Conservation (phyloP, 2,113 vertebrate genomes). For the Amia ocellicauda region DNA sequence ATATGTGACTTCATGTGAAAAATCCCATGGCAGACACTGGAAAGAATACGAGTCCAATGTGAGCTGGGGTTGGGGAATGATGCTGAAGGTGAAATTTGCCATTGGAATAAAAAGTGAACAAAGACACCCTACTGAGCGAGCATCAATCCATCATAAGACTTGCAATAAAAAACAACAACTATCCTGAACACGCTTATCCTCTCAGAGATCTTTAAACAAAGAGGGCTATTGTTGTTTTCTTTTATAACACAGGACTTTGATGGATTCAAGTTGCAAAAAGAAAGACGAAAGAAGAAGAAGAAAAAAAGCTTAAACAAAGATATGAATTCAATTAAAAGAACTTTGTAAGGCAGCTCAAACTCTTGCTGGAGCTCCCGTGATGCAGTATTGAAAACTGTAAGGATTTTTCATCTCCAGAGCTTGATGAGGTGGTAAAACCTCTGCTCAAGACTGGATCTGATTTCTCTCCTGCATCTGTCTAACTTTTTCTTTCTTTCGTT, state of each 20-base stretch:
- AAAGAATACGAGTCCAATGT: conserved; percentile 22
- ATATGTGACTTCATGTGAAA: conserved; percentile 56
- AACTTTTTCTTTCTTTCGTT: background rate
- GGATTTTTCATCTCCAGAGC: background rate
- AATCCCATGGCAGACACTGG: conserved; percentile 54
- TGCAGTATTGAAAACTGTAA: background rate
- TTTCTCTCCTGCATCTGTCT: background rate
- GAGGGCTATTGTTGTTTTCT: conserved; percentile 34
- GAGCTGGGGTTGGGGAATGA: conserved; percentile 37
- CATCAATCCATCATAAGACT: conserved; percentile 46
- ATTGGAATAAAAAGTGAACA: conserved; percentile 33
- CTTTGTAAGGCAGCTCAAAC: conserved; percentile 1
- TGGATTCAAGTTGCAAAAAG: conserved; percentile 34
- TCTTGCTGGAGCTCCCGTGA: background rate
- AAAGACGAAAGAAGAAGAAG: conserved; percentile 28
- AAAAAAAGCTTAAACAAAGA: conserved; percentile 22
- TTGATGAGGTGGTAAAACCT: background rate
- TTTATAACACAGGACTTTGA: conserved; percentile 45
- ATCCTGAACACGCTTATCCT: conserved; percentile 37
- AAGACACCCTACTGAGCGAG: conserved; percentile 41
- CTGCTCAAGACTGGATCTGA: conserved; percentile 3
- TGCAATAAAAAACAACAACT: conserved; percentile 45
- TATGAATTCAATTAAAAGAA: conserved; percentile 20
- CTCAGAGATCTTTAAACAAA: conserved; percentile 43
- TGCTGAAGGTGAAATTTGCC: conserved; percentile 39